Evolutionary conservation across 2,797 vertebrate genomes (phyloP).

Genomic region (Bovichtus variegatus): DNA sequence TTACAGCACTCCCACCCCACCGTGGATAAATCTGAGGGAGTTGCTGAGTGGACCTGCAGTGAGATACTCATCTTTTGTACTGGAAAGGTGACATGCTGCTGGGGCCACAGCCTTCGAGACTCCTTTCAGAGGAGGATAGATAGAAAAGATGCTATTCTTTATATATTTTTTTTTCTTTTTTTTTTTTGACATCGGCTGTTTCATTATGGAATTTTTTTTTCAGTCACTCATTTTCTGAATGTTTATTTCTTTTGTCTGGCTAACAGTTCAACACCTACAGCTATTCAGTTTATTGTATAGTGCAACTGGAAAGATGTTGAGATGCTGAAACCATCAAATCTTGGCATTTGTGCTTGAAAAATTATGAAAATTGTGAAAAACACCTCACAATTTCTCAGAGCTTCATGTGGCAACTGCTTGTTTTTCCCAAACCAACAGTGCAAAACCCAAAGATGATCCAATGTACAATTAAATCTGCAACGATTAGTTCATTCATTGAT

Average conservation of each 20-base stretch:
- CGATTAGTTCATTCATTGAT: too few species aligned
- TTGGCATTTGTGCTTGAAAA: background rate
- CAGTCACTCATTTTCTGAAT: background rate
- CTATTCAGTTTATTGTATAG: background rate
- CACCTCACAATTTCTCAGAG: background rate
- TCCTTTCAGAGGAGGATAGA: conserved; percentile 15
- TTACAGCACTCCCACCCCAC: conserved; percentile 75
- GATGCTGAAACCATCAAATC: background rate
- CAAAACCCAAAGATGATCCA: background rate
- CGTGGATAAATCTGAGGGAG: conserved; percentile 67
- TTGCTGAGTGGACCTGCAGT: conserved; percentile 67
- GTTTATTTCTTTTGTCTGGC: background rate
- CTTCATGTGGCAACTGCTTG: background rate
- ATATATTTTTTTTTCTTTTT: too few species aligned
- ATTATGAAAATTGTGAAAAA: background rate
- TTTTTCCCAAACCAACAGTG: background rate
- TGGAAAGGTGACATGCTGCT: conserved; percentile 7
- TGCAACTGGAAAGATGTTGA: background rate
- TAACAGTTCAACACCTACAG: background rate
- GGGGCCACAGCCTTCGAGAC: conserved; percentile 6
- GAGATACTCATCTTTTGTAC: conserved; percentile 49
- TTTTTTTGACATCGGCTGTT: background rate
- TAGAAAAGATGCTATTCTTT: background rate
- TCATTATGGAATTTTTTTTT: background rate
- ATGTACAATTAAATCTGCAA: background rate